Evolutionary conservation across 2,113 vertebrate genomes (phyloP).

Genomic region (Ornithorhynchus anatinus): DNA sequence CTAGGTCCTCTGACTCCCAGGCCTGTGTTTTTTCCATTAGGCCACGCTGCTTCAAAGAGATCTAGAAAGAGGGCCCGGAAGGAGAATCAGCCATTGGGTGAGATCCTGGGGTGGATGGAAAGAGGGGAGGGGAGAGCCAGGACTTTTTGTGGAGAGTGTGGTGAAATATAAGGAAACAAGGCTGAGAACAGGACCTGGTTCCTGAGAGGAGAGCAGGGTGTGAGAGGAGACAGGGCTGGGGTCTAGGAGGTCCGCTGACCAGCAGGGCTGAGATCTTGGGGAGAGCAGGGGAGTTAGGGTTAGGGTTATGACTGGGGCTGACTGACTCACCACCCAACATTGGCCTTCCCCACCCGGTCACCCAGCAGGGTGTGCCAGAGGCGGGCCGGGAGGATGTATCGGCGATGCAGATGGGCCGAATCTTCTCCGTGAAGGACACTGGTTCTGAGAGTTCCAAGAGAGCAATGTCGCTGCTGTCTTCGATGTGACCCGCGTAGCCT

Average conservation of each 20-base stretch:
- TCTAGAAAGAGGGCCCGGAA: neutral
- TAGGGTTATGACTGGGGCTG: neutral
- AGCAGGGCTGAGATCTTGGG: neutral
- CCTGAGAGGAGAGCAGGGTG: too few species aligned
- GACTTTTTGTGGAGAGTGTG: too few species aligned
- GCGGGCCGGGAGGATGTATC: neutral
- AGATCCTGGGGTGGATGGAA: neutral
- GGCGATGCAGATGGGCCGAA: neutral
- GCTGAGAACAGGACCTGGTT: too few species aligned
- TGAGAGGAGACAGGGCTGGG: neutral
- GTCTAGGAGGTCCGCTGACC: neutral
- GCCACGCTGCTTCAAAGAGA: too few species aligned
- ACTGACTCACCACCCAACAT: neutral
- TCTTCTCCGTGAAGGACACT: neutral
- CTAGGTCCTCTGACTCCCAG: too few species aligned
- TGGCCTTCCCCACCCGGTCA: constrained; percentile 1
- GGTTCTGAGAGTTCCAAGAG: neutral
- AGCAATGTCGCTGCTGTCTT: neutral
- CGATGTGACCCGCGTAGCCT: neutral
- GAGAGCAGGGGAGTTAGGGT: neutral
- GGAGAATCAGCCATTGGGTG: too few species aligned
- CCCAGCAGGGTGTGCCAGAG: neutral
- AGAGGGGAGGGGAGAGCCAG: too few species aligned
- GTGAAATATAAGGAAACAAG: neutral
- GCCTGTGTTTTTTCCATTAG: too few species aligned